Conservation (phyloP, 2,797 vertebrate genomes). For the Emys orbicularis region DNA sequence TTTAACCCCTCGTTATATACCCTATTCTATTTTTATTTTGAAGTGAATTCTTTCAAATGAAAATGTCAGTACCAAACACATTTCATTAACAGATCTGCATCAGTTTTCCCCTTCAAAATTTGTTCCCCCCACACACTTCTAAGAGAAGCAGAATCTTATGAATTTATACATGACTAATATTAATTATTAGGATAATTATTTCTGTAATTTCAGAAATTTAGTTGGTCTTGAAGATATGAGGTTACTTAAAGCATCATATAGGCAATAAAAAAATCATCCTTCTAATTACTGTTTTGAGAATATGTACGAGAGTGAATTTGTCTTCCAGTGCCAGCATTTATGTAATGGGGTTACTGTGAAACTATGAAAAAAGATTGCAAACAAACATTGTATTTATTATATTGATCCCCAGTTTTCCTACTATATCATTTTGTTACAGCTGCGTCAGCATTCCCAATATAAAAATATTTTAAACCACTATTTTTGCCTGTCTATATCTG, state of each 20-base stretch:
- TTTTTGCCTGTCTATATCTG: background rate
- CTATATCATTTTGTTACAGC: background rate
- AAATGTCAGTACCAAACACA: background rate
- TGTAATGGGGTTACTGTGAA: background rate
- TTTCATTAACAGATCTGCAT: background rate
- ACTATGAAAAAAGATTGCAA: background rate
- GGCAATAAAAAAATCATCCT: background rate
- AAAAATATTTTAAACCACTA: background rate
- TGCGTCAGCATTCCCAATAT: background rate
- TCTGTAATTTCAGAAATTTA: background rate
- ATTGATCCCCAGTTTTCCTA: background rate
- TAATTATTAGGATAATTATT: background rate
- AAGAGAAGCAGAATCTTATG: background rate
- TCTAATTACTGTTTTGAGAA: background rate
- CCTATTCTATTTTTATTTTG: background rate
- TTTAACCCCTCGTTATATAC: background rate
- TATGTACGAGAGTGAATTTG: background rate
- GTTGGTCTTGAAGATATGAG: background rate
- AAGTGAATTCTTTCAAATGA: background rate
- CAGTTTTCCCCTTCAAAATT: background rate
- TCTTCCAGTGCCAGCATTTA: background rate
- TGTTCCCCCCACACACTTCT: background rate
- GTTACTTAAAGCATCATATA: background rate
- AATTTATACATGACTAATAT: background rate
- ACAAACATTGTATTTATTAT: background rate